Conservation (phyloP, 2,113 vertebrate genomes). For the Uria aalge region DNA sequence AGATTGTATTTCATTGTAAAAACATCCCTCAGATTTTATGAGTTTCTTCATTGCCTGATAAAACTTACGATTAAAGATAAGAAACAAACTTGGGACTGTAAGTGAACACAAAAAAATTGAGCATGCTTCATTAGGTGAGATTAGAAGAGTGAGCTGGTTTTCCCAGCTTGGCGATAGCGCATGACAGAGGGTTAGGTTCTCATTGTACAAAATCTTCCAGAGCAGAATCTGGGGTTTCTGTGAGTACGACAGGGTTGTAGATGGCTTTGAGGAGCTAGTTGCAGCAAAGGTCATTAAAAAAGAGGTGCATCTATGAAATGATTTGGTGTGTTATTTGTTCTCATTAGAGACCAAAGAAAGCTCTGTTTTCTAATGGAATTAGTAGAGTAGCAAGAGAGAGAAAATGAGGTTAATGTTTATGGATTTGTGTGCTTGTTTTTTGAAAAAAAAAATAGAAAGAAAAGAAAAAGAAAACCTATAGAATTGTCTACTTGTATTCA, state of each 20-base stretch:
- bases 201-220: not conserved
- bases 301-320: fast-evolving
- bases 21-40: not conserved
- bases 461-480: not conserved
- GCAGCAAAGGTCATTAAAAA: not conserved
- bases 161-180: fast-evolving
- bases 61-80: not conserved
- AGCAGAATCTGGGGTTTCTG: not conserved
- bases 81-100: not conserved
- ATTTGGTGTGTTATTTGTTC: not conserved
- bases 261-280: not conserved
- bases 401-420: not conserved
- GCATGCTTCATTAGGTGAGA: not conserved
- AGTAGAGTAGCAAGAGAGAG: not conserved
- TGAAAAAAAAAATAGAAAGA: too few species aligned
- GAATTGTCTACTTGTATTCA: not conserved
- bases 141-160: not conserved
- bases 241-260: not conserved
- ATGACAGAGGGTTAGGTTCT: not conserved
- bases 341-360: not conserved
- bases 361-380: not conserved
- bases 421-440: not conserved
- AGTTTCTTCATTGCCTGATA: not conserved
- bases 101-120: not conserved
- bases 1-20: not conserved